These are phyloP conservation scores for Paramuricea clavata DNA, from an alignment of 92 coral and sea anemone genomes.

Conservation along the genomic window DNA sequence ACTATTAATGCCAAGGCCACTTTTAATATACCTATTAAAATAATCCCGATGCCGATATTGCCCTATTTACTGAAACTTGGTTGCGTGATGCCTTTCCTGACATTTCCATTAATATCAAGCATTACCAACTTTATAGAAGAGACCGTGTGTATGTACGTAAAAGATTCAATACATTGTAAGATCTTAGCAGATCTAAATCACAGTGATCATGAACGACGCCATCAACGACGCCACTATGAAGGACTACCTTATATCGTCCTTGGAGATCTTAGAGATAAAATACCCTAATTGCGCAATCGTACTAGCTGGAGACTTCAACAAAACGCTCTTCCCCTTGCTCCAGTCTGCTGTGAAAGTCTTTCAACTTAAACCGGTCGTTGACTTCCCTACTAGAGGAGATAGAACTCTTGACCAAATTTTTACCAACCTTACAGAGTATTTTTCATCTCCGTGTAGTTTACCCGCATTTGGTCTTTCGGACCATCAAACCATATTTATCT, in stretches of 20 bases:
- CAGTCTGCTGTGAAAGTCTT: constrained; percentile 37
- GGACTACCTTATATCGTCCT: constrained; percentile 44
- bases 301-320: constrained; percentile 49
- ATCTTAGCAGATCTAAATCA: not conserved
- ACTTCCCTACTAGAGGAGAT: too few relatives aligned
- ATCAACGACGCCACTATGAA: constrained; percentile 26
- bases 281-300: constrained; percentile 71
- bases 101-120: not conserved
- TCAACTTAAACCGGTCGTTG: too few relatives aligned
- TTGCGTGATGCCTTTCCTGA: constrained; percentile 14
- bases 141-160: constrained; percentile 32
- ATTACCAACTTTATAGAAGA: constrained; percentile 32
- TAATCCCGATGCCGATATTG: constrained; percentile 16
- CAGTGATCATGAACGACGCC: constrained; percentile 25
- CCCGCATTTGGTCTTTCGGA: constrained; percentile 56
- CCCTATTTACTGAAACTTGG: constrained; percentile 19
- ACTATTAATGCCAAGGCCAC: too few relatives aligned
- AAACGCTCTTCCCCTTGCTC: constrained; percentile 30
- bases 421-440: too few relatives aligned
- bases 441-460: not conserved
- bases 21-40: too few relatives aligned
- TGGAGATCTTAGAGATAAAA: constrained; percentile 59
- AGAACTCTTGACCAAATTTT: too few relatives aligned
- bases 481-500: constrained; percentile 27
- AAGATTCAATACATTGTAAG: constrained; percentile 31